phyloP scores from a whole-genome alignment of 2,797 vertebrate species.

The Lepus oiostolus region DNA sequence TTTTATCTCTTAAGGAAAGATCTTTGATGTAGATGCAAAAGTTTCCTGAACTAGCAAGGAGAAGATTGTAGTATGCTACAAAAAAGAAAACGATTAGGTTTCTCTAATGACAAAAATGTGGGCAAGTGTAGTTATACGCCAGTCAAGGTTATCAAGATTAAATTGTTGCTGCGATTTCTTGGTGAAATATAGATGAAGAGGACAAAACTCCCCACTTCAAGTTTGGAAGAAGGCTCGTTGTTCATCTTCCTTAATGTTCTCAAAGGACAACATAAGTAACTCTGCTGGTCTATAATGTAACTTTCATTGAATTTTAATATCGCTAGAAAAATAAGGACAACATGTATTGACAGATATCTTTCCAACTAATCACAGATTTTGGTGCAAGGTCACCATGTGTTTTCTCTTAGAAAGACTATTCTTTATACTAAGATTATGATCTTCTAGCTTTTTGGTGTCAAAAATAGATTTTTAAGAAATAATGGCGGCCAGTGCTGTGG shows the following conservation, averaged over 20 bases:
- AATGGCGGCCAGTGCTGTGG: background rate
- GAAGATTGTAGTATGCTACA: background rate
- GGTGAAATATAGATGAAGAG: background rate
- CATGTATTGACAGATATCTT: background rate
- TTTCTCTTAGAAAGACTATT: background rate
- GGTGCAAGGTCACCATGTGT: background rate
- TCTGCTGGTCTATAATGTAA: background rate
- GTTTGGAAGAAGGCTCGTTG: background rate
- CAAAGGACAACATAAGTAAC: background rate
- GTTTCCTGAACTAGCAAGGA: background rate
- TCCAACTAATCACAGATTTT: background rate
- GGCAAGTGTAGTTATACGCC: background rate
- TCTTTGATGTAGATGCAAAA: background rate
- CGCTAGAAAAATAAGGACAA: background rate
- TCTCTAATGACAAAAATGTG: background rate
- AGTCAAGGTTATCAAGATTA: background rate
- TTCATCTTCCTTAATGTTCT: background rate
- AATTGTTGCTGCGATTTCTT: background rate
- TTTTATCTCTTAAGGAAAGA: background rate
- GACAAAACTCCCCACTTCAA: background rate
- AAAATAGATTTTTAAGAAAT: conserved; percentile 24
- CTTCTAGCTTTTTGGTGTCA: background rate
- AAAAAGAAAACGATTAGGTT: background rate
- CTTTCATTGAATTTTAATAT: background rate
- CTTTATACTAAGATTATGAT: conserved; percentile 10